Evolutionary conservation across 2,888 invertebrate species (phyloP).

Genomic region (Atrina japonica): DNA sequence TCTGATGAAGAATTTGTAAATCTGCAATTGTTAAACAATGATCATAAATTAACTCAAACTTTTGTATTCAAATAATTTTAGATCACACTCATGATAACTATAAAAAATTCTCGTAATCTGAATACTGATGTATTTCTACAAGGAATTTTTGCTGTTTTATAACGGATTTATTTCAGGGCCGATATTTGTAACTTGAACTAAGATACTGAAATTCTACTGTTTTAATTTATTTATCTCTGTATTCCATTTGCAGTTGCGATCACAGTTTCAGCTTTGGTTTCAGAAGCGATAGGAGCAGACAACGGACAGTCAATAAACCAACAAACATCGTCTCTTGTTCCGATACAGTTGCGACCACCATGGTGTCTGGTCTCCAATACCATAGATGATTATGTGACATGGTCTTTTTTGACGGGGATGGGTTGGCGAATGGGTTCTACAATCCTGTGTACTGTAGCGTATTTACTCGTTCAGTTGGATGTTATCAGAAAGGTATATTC

Average conservation of each 20-base stretch:
- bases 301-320: constrained; percentile 21
- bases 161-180: too few species aligned
- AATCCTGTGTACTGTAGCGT: constrained; percentile 24
- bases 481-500: constrained; percentile 21
- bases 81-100: too few species aligned
- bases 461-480: constrained; percentile 29
- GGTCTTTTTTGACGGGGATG: constrained; percentile 33
- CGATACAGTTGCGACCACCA: constrained; percentile 46
- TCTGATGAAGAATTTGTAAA: too few species aligned
- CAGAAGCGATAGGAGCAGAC: constrained; percentile 57
- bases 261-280: constrained; percentile 39
- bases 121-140: too few species aligned
- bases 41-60: too few species aligned
- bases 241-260: constrained; percentile 27
- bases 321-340: neutral
- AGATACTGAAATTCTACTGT: neutral
- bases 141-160: too few species aligned
- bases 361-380: constrained; percentile 51
- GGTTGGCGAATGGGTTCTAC: constrained; percentile 42
- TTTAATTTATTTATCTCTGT: neutral
- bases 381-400: constrained; percentile 23
- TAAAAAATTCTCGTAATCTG: too few species aligned
- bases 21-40: too few species aligned
- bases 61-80: too few species aligned
- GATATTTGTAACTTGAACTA: too few species aligned